Base-by-base conservation (phyloP, 2,113 vertebrate genomes). In the Alethe diademata region DNA sequence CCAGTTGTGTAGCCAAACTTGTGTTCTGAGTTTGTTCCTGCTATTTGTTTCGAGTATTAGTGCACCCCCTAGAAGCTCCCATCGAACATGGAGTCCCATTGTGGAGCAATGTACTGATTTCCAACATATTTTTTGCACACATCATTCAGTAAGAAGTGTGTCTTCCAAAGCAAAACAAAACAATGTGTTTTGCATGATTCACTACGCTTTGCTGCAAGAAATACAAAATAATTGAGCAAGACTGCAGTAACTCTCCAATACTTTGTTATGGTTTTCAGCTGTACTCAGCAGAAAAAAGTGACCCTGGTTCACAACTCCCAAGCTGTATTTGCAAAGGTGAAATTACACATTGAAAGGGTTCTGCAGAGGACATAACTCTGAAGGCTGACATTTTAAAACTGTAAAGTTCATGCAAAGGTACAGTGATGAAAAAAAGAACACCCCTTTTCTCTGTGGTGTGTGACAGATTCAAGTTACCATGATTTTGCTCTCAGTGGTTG, bases 101-200 rank as follows among this genome's bases (percentile, higher is more conserved):
- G 76, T 1, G 0, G 58, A 93, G 87, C 58, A 95, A 56, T 1
- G 2, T n/a, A n/a, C 31, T 85, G 58, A 64, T 90, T 92, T 95
- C 96, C 89, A 96, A 87, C 58, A 92, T 57, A 91, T 86, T 93
- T 97, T 94, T 73, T 76, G 38, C 62, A 85, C 54, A 88, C 66
- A 72, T 95, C 66, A 94, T 85, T 95, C 91, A 85, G 19, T 54
- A 33, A 91, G 60, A 64, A 57, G 20, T 31, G 40, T 78, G 29
- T 57, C 75, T 90, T 88, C 89, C 78, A 95, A 58, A 86, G 66
- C 67, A 96, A 91, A 96, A 78, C 35, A 90, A 94, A 95, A 88
- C 78, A 95, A 73, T 74, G 54, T 96, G 90, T 86, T 94, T 90
- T 83, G 71, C 38, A 80, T 78, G 42, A 86, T 80, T 90, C 82